A percentile compares a stretch with the other conserved stretches of the same genome.
Evolutionary conservation across 2,888 invertebrate species (phyloP).

Genomic region (Tipula helvola): DNA sequence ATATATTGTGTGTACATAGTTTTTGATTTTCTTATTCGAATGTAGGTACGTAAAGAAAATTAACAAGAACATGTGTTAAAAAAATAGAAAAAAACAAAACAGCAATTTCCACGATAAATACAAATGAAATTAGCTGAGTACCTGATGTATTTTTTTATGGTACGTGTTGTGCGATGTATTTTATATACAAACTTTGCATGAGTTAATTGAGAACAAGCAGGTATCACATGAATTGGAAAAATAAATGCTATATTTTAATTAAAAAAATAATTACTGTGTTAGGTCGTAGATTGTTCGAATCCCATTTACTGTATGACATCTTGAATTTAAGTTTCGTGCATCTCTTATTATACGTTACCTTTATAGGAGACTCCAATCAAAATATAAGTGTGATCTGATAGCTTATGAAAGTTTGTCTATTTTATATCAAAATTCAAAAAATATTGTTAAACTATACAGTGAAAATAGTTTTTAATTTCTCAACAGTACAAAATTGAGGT

Average conservation of each 20-base stretch:
- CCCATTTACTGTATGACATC: too few species aligned
- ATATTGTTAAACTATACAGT: too few species aligned
- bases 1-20: too few species aligned
- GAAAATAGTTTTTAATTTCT: too few species aligned
- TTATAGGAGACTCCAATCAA: too few species aligned
- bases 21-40: background rate
- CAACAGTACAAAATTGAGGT: too few species aligned
- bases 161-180: background rate
- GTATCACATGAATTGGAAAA: background rate
- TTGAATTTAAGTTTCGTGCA: too few species aligned
- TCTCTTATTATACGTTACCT: too few species aligned
- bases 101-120: background rate
- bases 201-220: background rate
- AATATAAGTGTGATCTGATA: too few species aligned
- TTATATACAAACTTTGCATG: background rate
- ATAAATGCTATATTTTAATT: background rate
- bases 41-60: background rate
- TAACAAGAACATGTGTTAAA: background rate
- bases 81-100: background rate
- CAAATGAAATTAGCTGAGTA: background rate
- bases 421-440: too few species aligned
- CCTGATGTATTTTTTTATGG: background rate
- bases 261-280: background rate
- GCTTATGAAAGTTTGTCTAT: too few species aligned
- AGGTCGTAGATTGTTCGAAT: too few species aligned